These are phyloP conservation scores for Gallinago media DNA, from an alignment of 2,113 vertebrate genomes.

Conservation along the genomic window DNA sequence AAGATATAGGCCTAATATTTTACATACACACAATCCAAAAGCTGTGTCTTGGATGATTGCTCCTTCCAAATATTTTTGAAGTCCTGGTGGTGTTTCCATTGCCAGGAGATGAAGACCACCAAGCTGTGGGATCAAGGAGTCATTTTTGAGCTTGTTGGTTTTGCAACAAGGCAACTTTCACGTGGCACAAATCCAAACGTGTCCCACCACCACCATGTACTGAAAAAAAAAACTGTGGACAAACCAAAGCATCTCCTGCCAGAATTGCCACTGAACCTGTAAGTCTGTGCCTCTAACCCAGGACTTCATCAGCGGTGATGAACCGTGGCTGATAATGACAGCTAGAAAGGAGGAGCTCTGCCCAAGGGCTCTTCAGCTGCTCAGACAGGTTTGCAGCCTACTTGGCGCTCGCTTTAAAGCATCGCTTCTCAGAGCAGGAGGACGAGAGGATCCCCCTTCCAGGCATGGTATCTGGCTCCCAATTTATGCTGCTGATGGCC, in stretches of 20 bases:
- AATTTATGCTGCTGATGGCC: background rate
- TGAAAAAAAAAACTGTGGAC: background rate
- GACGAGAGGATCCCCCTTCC: background rate
- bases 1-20: background rate
- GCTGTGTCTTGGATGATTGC: background rate
- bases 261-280: fast-evolving
- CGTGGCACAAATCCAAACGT: fast-evolving
- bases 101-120: background rate
- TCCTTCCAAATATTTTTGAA: background rate
- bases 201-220: fast-evolving
- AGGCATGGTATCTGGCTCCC: background rate
- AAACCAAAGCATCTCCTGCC: background rate
- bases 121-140: background rate
- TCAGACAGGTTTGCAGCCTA: background rate
- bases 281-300: fast-evolving
- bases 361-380: background rate
- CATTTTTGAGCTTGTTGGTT: fast-evolving
- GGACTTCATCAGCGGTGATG: fast-evolving
- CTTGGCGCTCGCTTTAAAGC: background rate
- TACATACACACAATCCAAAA: background rate
- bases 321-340: background rate
- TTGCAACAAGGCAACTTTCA: background rate
- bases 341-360: background rate
- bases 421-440: background rate
- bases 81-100: background rate